These are phyloP conservation scores for Xerus inauris DNA, from an alignment of 2,113 vertebrate species.

Conservation along the genomic window DNA sequence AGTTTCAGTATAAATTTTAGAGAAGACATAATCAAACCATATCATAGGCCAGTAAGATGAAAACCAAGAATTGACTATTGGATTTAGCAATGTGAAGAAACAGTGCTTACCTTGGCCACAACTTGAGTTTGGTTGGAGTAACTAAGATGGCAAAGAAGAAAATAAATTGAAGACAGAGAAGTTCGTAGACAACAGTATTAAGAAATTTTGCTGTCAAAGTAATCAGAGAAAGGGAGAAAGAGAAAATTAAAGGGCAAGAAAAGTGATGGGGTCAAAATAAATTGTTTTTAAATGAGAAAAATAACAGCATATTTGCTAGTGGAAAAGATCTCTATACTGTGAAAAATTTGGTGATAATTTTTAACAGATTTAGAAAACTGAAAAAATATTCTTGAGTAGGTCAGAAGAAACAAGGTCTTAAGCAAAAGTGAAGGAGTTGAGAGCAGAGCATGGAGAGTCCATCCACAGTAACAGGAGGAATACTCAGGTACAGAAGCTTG, in stretches of 20 bases:
- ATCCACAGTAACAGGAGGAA: background rate
- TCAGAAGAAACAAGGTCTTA: background rate
- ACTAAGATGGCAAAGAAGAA: background rate
- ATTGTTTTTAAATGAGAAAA: background rate
- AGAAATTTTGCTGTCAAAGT: background rate
- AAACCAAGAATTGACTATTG: background rate
- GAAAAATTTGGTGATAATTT: background rate
- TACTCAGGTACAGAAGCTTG: background rate
- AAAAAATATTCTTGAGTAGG: background rate
- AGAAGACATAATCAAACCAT: background rate
- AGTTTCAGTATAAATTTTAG: background rate
- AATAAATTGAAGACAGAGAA: background rate
- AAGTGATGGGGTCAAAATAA: background rate
- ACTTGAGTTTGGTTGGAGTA: background rate
- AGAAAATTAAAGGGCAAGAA: background rate
- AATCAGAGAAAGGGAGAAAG: background rate
- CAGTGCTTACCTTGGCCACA: background rate
- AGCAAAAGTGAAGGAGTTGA: background rate
- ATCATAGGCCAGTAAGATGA: background rate
- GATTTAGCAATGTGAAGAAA: background rate
- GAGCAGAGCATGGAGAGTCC: accelerated
- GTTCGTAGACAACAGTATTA: background rate
- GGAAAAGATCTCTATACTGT: background rate
- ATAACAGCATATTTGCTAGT: background rate
- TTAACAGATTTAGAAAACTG: background rate